Conservation (phyloP, 2,113 vertebrate genomes). For the Paramisgurnus dabryanus region DNA sequence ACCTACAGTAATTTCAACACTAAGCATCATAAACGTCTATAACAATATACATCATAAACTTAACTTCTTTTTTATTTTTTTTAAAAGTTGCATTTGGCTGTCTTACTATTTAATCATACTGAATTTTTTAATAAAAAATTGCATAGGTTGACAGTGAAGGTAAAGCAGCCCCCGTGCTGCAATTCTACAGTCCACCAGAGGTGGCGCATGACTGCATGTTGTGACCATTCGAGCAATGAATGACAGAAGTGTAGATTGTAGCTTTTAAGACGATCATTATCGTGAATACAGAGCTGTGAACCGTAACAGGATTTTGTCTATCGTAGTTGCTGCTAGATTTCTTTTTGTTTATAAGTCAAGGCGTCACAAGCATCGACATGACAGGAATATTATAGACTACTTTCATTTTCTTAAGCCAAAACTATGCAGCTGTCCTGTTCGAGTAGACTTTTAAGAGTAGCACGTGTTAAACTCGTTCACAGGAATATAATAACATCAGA, state of each 20-base stretch:
- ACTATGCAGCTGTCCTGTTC: not conserved
- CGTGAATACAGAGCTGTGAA: not conserved
- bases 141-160: not conserved
- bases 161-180: not conserved
- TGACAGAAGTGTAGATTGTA: too few relatives aligned
- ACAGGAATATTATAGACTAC: not conserved
- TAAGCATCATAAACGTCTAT: too few relatives aligned
- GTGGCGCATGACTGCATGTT: not conserved
- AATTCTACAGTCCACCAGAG: constrained; percentile 4
- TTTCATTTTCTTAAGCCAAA: not conserved
- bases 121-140: too few relatives aligned
- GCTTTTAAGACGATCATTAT: not conserved
- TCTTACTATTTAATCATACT: too few relatives aligned
- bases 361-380: not conserved
- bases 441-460: constrained; percentile 22
- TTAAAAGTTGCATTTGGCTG: too few relatives aligned
- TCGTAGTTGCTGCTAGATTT: not conserved
- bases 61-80: too few relatives aligned
- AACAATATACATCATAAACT: too few relatives aligned
- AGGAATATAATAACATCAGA: not conserved
- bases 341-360: too few relatives aligned
- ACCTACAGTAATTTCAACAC: too few relatives aligned
- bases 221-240: too few relatives aligned
- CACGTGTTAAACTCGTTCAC: not conserved
- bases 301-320: not conserved